phyloP scores from a whole-genome alignment of 1,140 invertebrate genomes.

The Drosophila equinoxialis region DNA sequence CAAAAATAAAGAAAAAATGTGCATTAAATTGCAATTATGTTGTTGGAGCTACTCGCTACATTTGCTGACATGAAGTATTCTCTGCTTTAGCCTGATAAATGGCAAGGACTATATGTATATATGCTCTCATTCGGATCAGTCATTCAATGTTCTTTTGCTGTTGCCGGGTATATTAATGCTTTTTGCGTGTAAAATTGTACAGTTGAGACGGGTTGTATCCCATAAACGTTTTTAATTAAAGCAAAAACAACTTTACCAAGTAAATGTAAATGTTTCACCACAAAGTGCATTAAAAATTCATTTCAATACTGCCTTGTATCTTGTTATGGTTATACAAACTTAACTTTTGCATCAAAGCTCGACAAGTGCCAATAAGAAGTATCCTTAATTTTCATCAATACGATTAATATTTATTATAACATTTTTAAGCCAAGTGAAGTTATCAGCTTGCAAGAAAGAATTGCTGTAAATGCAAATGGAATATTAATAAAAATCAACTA shows the following conservation, averaged over 20 bases:
- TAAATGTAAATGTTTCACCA: conserved; percentile 27
- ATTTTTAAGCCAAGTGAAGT: background rate
- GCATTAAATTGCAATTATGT: conserved; percentile 79
- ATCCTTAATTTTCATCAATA: background rate
- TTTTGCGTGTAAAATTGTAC: conserved; percentile 31
- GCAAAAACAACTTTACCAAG: conserved; percentile 47
- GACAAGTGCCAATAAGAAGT: background rate
- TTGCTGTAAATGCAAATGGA: background rate
- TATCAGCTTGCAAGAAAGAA: background rate
- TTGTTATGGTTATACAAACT: conserved; percentile 24
- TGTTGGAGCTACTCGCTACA: conserved; percentile 32
- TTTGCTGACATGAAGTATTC: conserved; percentile 50
- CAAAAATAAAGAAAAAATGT: conserved; percentile 21
- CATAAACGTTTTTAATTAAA: conserved; percentile 65
- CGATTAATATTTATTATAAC: background rate
- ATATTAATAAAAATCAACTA: background rate
- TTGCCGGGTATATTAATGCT: conserved; percentile 29
- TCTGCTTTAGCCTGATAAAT: conserved; percentile 54
- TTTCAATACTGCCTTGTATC: conserved; percentile 45
- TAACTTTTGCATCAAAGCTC: background rate
- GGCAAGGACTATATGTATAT: conserved; percentile 21
- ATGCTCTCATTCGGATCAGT: conserved; percentile 3
- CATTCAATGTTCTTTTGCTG: conserved; percentile 3
- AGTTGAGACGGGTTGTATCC: conserved; percentile 33
- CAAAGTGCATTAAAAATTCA: conserved; percentile 63